phyloP scores from a whole-genome alignment of 2,797 vertebrate species.

The Benthosema pterotum region DNA sequence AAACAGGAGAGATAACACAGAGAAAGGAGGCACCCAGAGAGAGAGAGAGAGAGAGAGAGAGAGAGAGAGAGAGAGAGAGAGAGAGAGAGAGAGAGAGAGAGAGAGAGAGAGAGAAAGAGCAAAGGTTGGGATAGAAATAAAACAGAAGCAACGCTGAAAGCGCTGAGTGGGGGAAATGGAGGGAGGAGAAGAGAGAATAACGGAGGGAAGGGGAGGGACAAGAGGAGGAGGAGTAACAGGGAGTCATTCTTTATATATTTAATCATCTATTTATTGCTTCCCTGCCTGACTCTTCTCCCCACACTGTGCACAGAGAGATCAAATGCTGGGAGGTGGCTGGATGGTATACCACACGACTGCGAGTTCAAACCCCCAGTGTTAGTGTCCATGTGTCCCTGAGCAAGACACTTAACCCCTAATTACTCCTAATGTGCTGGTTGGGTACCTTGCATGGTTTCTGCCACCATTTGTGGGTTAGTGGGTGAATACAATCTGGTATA shows the following conservation, averaged over 20 bases:
- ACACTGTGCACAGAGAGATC: constrained; percentile 55
- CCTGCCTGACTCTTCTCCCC: constrained; percentile 20
- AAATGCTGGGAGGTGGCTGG: no score
- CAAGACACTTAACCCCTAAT: no score
- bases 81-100: constrained; percentile 4
- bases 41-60: constrained; percentile 17
- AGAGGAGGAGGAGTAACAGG: not conserved
- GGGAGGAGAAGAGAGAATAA: not conserved
- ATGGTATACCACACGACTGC: no score
- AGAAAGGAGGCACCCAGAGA: constrained; percentile 32
- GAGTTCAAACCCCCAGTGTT: no score
- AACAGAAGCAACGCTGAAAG: no score
- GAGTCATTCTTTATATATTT: constrained; percentile 59
- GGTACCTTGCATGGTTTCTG: no score
- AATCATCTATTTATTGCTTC: constrained; percentile 65
- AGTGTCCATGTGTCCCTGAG: no score
- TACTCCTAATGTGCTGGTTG: no score
- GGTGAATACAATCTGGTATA: no score
- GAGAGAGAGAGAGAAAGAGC: constrained; percentile 20
- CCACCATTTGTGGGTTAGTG: no score
- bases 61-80: constrained; percentile 14
- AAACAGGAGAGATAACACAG: constrained; percentile 56
- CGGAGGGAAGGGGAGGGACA: not conserved
- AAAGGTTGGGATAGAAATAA: no score
- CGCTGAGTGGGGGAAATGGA: constrained; percentile 7